Base-by-base conservation (phyloP, 2,888 invertebrate genomes). In the Dendrolimus houi region DNA sequence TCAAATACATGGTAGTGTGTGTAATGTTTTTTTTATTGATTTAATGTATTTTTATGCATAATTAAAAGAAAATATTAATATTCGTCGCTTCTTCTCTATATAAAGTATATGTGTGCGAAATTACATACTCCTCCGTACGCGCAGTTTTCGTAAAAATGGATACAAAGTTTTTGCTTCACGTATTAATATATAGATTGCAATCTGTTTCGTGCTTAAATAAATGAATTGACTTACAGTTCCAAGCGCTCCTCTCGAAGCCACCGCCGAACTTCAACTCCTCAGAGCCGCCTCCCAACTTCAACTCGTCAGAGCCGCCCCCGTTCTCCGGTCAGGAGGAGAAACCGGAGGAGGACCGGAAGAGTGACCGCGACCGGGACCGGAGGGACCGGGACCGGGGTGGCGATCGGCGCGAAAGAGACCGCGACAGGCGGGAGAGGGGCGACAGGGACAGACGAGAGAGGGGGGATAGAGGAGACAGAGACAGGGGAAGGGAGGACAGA, bases 221-320 rank as follows among this genome's bases (percentile, higher is more conserved):
- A 12, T 17, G 40, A 54, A 59, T 57, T 57, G 41, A 54, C 54
- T 41, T 13, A 62, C 75, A 93, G 74, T 81, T 94, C 10, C 93
- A 92, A 66, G 92, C 91, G 0, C 81, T 93, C 6, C 78, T 91
- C 9, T 91, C 91, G 41, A 87, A 87, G 56, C 91, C 91, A 3
- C 89, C 89, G 1, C 89, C 89, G 6, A 68, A 65, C 58, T 93
- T 93, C 77, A 92, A 87, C 69, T 71, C 84, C 0, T 71, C 82
- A 0, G 87, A 87, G 54, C 90, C 90, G 0, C 88, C 90, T 0
- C 89, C 90, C 0, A 74, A 76, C 0, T 87, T 85, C 77, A 81
- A 78, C 65, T 64, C 74, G n/a, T 64, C 77, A 0, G 76, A 80
- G 42, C 81, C 77, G 2, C 81, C 77, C 2, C 78, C 78, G 2